A percentile compares a stretch with the other conserved stretches of the same genome.
Conservation (phyloP, 2,888 invertebrate species). For the Platerodrilus igneus region DNA sequence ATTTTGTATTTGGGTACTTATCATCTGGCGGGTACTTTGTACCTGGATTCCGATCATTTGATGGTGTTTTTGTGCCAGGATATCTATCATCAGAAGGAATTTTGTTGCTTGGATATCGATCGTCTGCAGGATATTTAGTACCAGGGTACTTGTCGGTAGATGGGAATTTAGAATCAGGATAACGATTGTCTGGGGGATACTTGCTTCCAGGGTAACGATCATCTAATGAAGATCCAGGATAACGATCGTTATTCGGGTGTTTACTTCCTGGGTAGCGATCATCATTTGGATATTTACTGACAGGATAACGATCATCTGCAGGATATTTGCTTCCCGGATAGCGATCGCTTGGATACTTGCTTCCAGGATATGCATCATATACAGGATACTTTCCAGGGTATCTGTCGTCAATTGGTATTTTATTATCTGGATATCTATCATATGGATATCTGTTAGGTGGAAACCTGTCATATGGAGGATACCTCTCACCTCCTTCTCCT, state of each 20-base stretch:
- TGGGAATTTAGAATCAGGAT: conserved; percentile 11
- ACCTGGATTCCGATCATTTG: conserved; percentile 32
- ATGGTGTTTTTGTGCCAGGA: too few species aligned
- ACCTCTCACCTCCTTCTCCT: conserved; percentile 46
- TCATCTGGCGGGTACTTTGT: conserved; percentile 38
- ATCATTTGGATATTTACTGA: neutral
- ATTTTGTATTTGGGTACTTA: conserved; percentile 32
- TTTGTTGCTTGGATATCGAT: too few species aligned
- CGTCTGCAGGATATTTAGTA: conserved; percentile 51
- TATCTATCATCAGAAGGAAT: conserved; percentile 46
- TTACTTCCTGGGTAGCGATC: conserved; percentile 29
- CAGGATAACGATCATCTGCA: too few species aligned
- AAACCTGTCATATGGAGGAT: conserved; percentile 50
- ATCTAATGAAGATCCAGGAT: too few species aligned
- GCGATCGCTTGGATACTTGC: conserved; percentile 14
- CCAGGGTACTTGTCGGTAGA: conserved; percentile 45
- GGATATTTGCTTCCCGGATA: conserved; percentile 12
- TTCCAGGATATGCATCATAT: conserved; percentile 45
- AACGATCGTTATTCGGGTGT: conserved; percentile 45
- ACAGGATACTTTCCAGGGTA: conserved; percentile 54
- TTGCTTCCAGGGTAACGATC: too few species aligned
- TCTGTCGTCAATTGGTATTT: conserved; percentile 46
- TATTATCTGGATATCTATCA: conserved; percentile 26
- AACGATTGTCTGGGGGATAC: conserved; percentile 34
- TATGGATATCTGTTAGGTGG: conserved; percentile 42